Base-by-base conservation (phyloP, 1,140 invertebrate species). In the Manduca sexta region DNA sequence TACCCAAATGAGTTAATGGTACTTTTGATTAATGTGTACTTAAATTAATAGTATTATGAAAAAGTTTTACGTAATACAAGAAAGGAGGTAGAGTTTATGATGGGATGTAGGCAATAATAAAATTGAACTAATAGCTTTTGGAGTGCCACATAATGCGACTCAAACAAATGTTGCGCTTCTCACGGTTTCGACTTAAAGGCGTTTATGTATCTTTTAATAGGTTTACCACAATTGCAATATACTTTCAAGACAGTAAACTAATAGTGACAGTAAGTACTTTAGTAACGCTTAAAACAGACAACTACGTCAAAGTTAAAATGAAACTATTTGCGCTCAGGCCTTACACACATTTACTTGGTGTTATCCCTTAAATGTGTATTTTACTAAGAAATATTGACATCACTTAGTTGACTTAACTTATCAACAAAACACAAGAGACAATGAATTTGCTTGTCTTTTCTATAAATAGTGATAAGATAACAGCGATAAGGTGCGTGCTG, bases 391-490 rank as follows among this genome's bases (percentile, higher is more conserved):
- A 17, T 21, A 31, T 43, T 43, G 18, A 30, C 18, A 29, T 43
- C 21, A 14, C 41, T 30, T 29, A 17, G 18, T 43, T 43, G 41
- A 43, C 41, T 13, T 13, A 17, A 29, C n/a, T 43, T 43, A 43
- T 30, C 41, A 30, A 16, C 49, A 45, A 41, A 56, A 52, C 39
- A 52, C 26, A 50, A 44, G 38, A 37, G 37, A 58, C 50, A 53
- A 39, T 43, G 50, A 33, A 50, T 46, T 49, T 45, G 41, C 43
- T 49, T 49, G 52, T 55, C 45, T 49, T 45, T 49, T 49, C 52
- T 49, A 55, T 45, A 55, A 55, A 55, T 45, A 53, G 34, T 33
- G 52, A 55, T 55, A 55, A 49, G 42, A 55, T 49, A 55, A 49
- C 34, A 33, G 39, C 15, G 52, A 55, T 56, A 60, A 56, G 45